phyloP scores from a whole-genome alignment of 2,113 vertebrate genomes.

The Plotosus lineatus region DNA sequence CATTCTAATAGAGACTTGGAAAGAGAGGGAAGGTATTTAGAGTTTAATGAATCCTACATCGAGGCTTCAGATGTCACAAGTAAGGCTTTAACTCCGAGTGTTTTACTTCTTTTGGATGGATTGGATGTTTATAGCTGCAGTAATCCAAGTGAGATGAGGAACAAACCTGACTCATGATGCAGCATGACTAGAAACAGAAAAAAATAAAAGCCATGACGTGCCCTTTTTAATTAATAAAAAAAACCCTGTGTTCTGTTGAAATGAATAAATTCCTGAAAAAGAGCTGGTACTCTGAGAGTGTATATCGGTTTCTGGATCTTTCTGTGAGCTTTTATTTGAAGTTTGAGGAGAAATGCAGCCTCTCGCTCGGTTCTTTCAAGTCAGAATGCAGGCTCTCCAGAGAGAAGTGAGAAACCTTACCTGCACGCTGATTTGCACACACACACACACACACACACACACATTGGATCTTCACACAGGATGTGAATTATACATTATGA shows the following conservation, averaged over 20 bases:
- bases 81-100: too few relatives aligned
- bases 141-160: too few relatives aligned
- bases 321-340: slow-evolving; percentile 31
- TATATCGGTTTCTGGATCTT: background rate
- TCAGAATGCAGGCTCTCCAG: slow-evolving; percentile 32
- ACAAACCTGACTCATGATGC: too few relatives aligned
- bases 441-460: slow-evolving; percentile 31
- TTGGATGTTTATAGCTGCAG: too few relatives aligned
- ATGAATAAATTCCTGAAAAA: background rate
- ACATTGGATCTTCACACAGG: background rate
- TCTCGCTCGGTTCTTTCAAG: slow-evolving; percentile 16
- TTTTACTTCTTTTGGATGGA: too few relatives aligned
- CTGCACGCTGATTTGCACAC: slow-evolving; percentile 12
- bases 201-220: too few relatives aligned
- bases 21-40: too few relatives aligned
- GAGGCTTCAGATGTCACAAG: too few relatives aligned
- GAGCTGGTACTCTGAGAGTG: background rate
- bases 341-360: slow-evolving; percentile 8
- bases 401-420: slow-evolving; percentile 6
- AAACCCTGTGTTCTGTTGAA: background rate
- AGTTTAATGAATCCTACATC: too few relatives aligned
- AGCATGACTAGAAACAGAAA: too few relatives aligned
- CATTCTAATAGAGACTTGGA: too few relatives aligned
- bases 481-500: slow-evolving; percentile 37
- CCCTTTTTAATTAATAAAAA: background rate